These are phyloP conservation scores for Corapipo altera DNA, from an alignment of 2,113 vertebrate species.

Conservation along the genomic window DNA sequence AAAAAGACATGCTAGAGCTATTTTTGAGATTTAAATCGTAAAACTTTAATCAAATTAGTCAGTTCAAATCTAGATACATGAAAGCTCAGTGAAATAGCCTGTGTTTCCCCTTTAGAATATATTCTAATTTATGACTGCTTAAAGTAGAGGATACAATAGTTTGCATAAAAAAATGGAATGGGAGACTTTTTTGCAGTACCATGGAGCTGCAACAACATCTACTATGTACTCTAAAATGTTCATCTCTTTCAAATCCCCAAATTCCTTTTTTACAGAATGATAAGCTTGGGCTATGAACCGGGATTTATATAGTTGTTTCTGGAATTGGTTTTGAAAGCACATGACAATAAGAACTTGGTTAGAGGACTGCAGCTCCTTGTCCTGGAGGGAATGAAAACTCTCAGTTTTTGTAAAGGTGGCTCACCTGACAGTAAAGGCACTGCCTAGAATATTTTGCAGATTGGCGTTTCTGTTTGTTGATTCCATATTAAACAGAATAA, in stretches of 20 bases:
- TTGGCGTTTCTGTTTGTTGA: conserved; percentile 79
- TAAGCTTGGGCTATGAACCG: neutral
- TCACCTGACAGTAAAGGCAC: conserved; percentile 71
- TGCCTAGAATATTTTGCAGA: conserved; percentile 78
- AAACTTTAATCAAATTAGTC: conserved; percentile 47
- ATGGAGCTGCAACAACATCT: neutral
- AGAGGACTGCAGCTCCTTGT: conserved; percentile 4
- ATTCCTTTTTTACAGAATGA: conserved; percentile 24
- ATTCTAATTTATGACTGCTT: conserved; percentile 3
- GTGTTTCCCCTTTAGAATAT: conserved; percentile 5
- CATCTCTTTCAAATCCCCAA: neutral
- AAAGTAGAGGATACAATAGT: conserved; percentile 23
- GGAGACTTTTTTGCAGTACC: neutral
- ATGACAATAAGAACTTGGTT: neutral
- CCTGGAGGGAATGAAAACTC: neutral
- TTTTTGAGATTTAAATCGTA: conserved; percentile 6
- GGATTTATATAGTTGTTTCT: conserved; percentile 47
- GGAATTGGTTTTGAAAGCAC: conserved; percentile 36
- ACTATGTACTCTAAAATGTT: conserved; percentile 10
- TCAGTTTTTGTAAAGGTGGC: conserved; percentile 50
- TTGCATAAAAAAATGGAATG: conserved; percentile 41
- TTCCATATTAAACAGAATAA: conserved; percentile 80
- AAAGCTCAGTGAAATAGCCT: no score
- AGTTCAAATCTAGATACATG: conserved; percentile 3
- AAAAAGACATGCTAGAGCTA: neutral